These are phyloP conservation scores for Capra hircus DNA, from an alignment of 2,113 vertebrate species.

Conservation along the genomic window DNA sequence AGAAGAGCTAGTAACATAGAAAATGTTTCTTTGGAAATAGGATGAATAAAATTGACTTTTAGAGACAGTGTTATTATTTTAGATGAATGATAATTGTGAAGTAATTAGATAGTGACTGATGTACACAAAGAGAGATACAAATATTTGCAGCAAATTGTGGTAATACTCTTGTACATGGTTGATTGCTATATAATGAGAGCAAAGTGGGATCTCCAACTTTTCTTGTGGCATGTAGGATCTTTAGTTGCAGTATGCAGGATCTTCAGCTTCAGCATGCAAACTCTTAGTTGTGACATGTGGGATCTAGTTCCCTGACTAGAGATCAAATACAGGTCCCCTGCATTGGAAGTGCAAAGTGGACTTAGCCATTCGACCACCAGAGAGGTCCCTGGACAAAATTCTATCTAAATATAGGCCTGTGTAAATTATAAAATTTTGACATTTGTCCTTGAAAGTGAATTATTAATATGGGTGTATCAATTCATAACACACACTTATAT, in stretches of 20 bases:
- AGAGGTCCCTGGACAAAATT: background rate
- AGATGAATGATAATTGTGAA: background rate
- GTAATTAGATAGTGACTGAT: background rate
- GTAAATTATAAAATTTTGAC: background rate
- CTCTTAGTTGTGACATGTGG: background rate
- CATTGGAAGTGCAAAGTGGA: background rate
- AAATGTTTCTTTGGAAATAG: background rate
- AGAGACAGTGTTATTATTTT: background rate
- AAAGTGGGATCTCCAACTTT: background rate
- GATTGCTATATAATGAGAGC: background rate
- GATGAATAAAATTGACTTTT: background rate
- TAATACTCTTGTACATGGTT: background rate
- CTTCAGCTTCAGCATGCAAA: background rate
- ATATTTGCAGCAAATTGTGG: background rate
- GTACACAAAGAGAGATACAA: background rate
- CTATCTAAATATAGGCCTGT: background rate
- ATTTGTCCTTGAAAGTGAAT: constrained; percentile 9
- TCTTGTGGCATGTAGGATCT: background rate
- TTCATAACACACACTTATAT: background rate
- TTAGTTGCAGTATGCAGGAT: background rate
- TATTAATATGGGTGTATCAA: background rate
- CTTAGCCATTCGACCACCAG: background rate
- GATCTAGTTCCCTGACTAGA: background rate
- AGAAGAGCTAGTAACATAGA: background rate
- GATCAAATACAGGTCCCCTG: background rate